These are phyloP conservation scores for Papilio polyxenes DNA, from an alignment of 1,140 invertebrate genomes.

Conservation along the genomic window DNA sequence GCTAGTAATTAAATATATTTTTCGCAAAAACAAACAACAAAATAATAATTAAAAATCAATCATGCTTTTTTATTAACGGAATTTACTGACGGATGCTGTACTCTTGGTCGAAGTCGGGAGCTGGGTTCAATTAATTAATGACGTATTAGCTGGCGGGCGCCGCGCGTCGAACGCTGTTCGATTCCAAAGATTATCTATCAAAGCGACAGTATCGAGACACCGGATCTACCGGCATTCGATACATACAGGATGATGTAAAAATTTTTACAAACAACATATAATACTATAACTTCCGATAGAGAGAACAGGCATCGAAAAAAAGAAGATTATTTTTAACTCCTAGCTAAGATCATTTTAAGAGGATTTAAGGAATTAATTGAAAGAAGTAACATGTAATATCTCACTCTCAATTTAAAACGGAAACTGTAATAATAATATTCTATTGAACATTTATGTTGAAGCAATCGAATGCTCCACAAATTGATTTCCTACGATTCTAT, in stretches of 20 bases:
- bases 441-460: no score
- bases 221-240: slow-evolving; percentile 50
- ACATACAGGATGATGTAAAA: slow-evolving; percentile 49
- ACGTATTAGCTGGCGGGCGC: slow-evolving; percentile 38
- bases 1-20: neutral
- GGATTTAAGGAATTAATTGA: no score
- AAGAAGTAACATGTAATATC: no score
- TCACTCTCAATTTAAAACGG: no score
- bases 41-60: slow-evolving; percentile 9
- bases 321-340: no score
- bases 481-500: no score
- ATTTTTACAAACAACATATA: neutral
- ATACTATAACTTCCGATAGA: neutral
- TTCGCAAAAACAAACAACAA: neutral
- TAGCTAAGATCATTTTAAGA: no score
- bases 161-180: slow-evolving; percentile 64
- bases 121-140: slow-evolving; percentile 46
- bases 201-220: slow-evolving; percentile 61
- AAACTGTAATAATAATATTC: no score
- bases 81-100: neutral
- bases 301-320: no score
- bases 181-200: slow-evolving; percentile 72
- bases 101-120: neutral
- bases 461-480: no score
- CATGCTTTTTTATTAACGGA: neutral